Evolutionary conservation across 2,888 invertebrate genomes (phyloP).

Genomic region (Patella depressa): DNA sequence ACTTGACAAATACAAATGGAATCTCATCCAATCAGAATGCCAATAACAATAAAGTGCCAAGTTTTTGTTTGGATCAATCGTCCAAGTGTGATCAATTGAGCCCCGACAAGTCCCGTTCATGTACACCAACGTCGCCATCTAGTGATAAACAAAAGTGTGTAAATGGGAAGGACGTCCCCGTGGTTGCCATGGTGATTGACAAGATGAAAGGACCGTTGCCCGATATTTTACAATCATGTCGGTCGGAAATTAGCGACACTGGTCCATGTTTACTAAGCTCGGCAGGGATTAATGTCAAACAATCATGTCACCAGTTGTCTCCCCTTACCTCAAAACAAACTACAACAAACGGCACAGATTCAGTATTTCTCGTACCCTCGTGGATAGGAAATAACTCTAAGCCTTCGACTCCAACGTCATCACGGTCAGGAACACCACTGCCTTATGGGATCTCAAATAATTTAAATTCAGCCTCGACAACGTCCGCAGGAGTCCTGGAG

Average conservation of each 20-base stretch:
- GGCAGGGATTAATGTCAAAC: slow-evolving; percentile 7
- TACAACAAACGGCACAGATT: neutral
- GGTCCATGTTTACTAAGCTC: neutral
- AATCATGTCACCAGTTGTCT: neutral
- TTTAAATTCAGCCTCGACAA: neutral
- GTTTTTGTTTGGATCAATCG: too few relatives aligned
- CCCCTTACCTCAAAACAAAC: neutral
- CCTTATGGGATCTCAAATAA: slow-evolving; percentile 11
- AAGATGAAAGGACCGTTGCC: slow-evolving; percentile 4
- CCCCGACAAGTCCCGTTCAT: neutral
- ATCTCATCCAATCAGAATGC: too few relatives aligned
- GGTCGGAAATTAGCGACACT: neutral
- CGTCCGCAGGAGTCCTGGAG: neutral
- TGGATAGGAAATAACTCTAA: slow-evolving; percentile 3
- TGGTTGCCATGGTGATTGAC: neutral
- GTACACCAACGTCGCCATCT: neutral
- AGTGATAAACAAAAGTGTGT: too few relatives aligned
- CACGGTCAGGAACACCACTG: slow-evolving; percentile 2
- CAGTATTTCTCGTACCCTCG: neutral
- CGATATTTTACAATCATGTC: neutral
- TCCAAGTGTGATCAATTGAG: too few relatives aligned
- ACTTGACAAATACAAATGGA: too few relatives aligned
- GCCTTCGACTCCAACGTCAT: neutral
- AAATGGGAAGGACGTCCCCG: neutral
- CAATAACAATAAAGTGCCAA: too few relatives aligned